Conservation (phyloP, 2,113 vertebrate species). For the Cyprinodon brontotheroides region DNA sequence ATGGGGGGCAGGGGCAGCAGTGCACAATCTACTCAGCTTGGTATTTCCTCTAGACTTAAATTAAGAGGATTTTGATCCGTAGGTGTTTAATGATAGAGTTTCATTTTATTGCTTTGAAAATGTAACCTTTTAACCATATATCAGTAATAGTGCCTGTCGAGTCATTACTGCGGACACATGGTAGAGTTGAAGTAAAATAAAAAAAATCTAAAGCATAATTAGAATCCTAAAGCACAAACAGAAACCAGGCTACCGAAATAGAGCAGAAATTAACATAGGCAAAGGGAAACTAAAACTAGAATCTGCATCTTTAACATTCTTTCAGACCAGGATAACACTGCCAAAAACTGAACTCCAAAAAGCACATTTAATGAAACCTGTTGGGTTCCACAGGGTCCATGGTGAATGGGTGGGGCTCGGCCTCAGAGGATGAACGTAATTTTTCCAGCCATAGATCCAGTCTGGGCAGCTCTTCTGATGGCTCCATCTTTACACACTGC, state of each 20-base stretch:
- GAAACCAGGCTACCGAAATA: neutral
- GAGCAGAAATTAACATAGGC: neutral
- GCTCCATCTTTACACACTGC: conserved; percentile 94
- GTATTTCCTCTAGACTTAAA: too few relatives aligned
- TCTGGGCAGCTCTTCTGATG: conserved; percentile 93
- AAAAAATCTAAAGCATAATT: neutral
- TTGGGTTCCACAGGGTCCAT: conserved; percentile 92
- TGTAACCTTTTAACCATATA: too few relatives aligned
- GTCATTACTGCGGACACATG: neutral
- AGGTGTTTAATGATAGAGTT: too few relatives aligned
- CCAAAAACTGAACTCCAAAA: neutral
- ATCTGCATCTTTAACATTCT: neutral
- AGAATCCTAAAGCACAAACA: neutral
- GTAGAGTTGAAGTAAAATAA: neutral
- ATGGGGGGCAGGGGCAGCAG: too few relatives aligned
- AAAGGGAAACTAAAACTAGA: too few relatives aligned
- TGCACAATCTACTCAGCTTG: too few relatives aligned
- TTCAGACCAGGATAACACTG: neutral
- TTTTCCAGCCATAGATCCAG: conserved; percentile 98
- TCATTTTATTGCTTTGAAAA: too few relatives aligned
- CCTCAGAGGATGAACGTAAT: conserved; percentile 95
- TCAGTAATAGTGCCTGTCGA: too few relatives aligned
- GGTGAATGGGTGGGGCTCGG: conserved; percentile 98
- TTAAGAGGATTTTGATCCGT: too few relatives aligned
- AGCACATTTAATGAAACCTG: conserved; percentile 53